Evolutionary conservation across 2,113 vertebrate species (phyloP), one percentile per base, ranked within the genome.

Genomic region (Charina bottae): DNA sequence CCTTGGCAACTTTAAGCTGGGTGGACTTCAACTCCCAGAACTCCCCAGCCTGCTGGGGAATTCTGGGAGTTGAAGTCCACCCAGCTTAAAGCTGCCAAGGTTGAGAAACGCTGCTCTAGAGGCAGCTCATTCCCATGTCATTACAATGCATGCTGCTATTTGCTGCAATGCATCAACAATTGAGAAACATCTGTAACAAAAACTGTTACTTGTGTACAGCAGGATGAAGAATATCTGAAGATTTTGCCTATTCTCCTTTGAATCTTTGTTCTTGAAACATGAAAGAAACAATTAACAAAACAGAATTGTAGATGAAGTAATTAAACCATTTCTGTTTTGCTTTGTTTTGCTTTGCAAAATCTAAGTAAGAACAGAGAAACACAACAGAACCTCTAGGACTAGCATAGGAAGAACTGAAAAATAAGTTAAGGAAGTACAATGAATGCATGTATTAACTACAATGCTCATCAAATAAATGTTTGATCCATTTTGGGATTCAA

Each of bases 201-300:
- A 13, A 85, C 19, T 17, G 10, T 24, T 90, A 46, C 58, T 89
- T 68, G 78, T 90, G 94, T 89, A 46, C 89, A 90, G 60, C n/a
- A 64, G 62, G 15, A 49, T 49, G 46, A 87, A 62, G 78, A 93
- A 78, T 28, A 84, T 91, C 7, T 93, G 55, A 11, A 90, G 21
- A 58, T 72, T 7, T 93, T 94, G 23, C 88, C 93, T 94, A 0
- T 58, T n/a, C 54, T 93, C 64, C 19, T 87, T 92, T 49, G 49
- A 91, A 87, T 92, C 56, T 87, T 90, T 94, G 56, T 85, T 93
- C 90, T 95, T 91, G 53, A n/a, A 87, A 55, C 90, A 94, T 92
- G 88, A 88, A 95, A 94, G 83, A 87, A 91, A 55, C 85, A 33
- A 54, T 94, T 94, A 92, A 89, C 68, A 85, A 93, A 92, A 19